These are phyloP conservation scores for Daktulosphaira vitifoliae DNA, from an alignment of 1,140 invertebrate species.

Conservation along the genomic window DNA sequence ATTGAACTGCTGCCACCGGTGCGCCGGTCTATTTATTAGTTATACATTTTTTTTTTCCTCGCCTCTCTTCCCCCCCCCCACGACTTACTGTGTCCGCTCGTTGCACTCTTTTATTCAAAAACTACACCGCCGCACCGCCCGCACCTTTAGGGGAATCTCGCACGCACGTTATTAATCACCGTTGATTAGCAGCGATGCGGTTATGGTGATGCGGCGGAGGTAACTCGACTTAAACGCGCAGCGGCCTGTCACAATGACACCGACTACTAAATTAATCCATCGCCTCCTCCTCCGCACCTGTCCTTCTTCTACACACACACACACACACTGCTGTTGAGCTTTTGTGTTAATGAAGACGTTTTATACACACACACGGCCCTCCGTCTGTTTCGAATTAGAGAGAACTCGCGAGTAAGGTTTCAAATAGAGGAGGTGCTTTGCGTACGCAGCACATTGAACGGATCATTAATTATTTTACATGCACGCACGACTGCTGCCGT, in stretches of 20 bases:
- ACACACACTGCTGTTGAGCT: neutral
- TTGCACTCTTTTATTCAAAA: neutral
- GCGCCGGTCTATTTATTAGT: constrained; percentile 26
- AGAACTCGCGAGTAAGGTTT: neutral
- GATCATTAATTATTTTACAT: constrained; percentile 32
- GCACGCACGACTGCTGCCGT: constrained; percentile 23
- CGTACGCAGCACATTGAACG: neutral
- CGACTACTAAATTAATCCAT: constrained; percentile 29
- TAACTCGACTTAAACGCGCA: neutral
- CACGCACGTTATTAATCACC: constrained; percentile 26
- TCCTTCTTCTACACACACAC: neutral
- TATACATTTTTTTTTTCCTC: constrained; percentile 1
- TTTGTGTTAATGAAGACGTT: constrained; percentile 30
- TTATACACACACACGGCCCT: neutral
- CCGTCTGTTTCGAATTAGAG: constrained; percentile 15
- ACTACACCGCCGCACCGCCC: neutral
- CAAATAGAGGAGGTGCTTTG: too few relatives aligned
- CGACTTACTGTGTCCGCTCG: neutral
- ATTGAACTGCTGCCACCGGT: constrained; percentile 23
- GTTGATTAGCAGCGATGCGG: constrained; percentile 24
- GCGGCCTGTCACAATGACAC: constrained; percentile 26
- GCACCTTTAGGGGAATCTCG: too few relatives aligned
- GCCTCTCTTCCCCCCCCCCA: neutral
- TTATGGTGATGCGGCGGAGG: neutral
- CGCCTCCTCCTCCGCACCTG: neutral